A percentile compares a stretch with the other conserved stretches of the same genome.
Evolutionary conservation across 2,113 vertebrate genomes (phyloP).

Genomic region (Edolisoma coerulescens): DNA sequence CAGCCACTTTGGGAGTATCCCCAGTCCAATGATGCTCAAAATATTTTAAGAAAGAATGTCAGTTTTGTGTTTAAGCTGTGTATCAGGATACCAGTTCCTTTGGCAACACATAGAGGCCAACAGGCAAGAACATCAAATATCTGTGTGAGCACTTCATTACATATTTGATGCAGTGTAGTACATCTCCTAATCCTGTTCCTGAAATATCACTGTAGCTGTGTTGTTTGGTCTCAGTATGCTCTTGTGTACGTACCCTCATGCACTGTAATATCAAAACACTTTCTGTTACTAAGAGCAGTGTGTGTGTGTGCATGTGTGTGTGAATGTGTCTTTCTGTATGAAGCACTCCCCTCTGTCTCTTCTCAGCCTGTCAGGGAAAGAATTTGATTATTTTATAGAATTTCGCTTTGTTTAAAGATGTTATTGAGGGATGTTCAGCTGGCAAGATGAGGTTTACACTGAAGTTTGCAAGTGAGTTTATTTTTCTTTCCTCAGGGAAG

Average conservation of each 20-base stretch:
- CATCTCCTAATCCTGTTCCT: not conserved
- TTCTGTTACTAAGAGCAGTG: not conserved
- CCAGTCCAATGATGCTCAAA: not conserved
- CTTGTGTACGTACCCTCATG: not conserved
- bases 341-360: not conserved
- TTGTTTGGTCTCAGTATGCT: conserved; percentile 23
- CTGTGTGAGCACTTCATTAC: not conserved
- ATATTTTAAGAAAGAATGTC: not conserved
- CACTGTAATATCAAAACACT: conserved; percentile 10
- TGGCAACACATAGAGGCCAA: not conserved
- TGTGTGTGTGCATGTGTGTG: not conserved
- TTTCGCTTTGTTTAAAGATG: conserved; percentile 5
- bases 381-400: conserved; percentile 18
- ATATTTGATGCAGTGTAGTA: not conserved
- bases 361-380: not conserved
- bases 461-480: conserved; percentile 18
- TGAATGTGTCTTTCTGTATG: not conserved
- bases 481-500: conserved; percentile 33
- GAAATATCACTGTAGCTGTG: not conserved
- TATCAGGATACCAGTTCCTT: not conserved
- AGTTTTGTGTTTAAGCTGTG: not conserved
- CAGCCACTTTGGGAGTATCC: not conserved
- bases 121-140: not conserved
- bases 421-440: conserved; percentile 2
- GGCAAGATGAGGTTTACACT: not conserved